Evolutionary conservation across 2,113 vertebrate genomes (phyloP).

Genomic region (Natator depressus): DNA sequence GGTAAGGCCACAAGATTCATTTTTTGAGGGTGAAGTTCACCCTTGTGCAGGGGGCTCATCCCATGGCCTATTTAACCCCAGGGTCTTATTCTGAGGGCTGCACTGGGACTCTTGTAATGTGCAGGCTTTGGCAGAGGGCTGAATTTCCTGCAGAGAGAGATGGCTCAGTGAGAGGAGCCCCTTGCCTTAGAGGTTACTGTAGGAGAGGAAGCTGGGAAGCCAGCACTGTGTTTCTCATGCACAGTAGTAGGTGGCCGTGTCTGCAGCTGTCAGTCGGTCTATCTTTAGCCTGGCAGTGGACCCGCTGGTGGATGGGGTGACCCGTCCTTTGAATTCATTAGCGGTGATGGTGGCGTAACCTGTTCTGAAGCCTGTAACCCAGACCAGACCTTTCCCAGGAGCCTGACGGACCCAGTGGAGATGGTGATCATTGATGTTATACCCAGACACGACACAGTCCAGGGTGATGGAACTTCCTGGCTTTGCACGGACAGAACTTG

Average conservation of each 20-base stretch:
- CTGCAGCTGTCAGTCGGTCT: neutral
- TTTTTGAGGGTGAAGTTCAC: neutral
- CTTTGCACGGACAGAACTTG: neutral
- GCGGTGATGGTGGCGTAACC: neutral
- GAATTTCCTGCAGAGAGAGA: neutral
- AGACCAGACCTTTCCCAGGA: neutral
- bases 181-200: neutral
- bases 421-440: neutral
- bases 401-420: neutral
- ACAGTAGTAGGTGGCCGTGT: neutral
- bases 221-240: neutral
- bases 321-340: neutral
- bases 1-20: neutral
- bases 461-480: neutral
- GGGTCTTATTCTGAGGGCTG: neutral
- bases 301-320: neutral
- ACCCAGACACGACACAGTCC: neutral
- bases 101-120: neutral
- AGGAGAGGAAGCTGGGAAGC: neutral
- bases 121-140: too few species aligned
- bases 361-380: neutral
- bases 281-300: neutral
- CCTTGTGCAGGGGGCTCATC: neutral
- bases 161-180: neutral
- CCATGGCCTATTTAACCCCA: neutral